These are phyloP conservation scores for Alethe castanea DNA, from an alignment of 2,113 vertebrate genomes.

Conservation along the genomic window DNA sequence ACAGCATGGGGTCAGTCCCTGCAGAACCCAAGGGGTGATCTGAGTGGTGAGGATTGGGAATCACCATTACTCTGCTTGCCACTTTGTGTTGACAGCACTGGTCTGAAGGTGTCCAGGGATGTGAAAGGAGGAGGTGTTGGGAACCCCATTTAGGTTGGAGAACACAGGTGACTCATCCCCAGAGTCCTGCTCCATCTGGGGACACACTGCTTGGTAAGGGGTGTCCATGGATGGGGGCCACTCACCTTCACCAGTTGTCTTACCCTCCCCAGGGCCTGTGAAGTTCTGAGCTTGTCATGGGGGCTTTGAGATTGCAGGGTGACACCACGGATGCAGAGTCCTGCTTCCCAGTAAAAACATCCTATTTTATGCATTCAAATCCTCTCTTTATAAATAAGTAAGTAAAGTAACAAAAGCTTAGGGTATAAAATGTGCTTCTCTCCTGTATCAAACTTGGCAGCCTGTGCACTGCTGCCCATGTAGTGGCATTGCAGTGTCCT, in stretches of 20 bases:
- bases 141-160: neutral
- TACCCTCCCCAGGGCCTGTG: neutral
- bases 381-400: neutral
- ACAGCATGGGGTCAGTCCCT: neutral
- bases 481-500: neutral
- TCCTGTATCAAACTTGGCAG: neutral
- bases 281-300: neutral
- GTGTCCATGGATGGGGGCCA: neutral
- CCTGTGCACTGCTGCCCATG: rapidly evolving
- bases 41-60: rapidly evolving
- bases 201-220: neutral
- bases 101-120: neutral
- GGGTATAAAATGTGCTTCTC: neutral
- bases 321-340: rapidly evolving
- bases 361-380: neutral
- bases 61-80: neutral
- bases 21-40: rapidly evolving
- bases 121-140: neutral
- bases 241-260: neutral
- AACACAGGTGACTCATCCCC: neutral
- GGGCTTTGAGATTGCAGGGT: neutral
- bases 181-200: neutral
- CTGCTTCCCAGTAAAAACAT: neutral
- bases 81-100: rapidly evolving
- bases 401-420: neutral